Conservation (phyloP, 2,888 invertebrate genomes). For the Standfussiana lucernea region DNA sequence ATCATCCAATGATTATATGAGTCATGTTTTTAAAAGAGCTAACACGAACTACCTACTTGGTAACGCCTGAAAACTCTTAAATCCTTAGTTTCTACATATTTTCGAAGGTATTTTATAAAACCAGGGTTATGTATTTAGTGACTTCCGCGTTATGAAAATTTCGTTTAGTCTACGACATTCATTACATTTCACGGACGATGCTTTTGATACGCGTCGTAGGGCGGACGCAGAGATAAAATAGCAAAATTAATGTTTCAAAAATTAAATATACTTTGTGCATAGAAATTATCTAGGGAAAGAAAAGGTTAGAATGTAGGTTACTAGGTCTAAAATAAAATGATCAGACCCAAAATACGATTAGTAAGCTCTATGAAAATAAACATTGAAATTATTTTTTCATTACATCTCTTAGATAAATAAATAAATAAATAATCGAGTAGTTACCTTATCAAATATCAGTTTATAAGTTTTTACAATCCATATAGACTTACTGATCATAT, state of each 20-base stretch:
- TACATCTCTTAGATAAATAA: neutral
- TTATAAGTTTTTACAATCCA: neutral
- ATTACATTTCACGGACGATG: constrained; percentile 42
- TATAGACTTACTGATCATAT: neutral
- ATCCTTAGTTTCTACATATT: neutral
- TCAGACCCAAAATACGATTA: neutral
- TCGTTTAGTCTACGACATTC: constrained; percentile 16
- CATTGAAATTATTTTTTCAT: neutral
- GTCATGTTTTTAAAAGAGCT: neutral
- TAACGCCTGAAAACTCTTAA: neutral
- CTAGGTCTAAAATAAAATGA: neutral
- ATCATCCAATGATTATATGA: neutral
- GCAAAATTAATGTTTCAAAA: constrained; percentile 11
- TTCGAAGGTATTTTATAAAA: neutral
- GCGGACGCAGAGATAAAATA: constrained; percentile 2
- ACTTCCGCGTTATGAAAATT: constrained; percentile 6
- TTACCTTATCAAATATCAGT: neutral
- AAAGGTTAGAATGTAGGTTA: neutral
- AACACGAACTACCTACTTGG: neutral
- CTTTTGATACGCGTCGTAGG: constrained; percentile 17
- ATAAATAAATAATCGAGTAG: neutral
- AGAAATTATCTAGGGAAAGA: neutral
- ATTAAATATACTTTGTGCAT: constrained; percentile 17
- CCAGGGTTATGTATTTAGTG: neutral
- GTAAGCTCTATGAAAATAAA: neutral